Conservation (phyloP, 2,888 invertebrate genomes). For the Panopea generosa region DNA sequence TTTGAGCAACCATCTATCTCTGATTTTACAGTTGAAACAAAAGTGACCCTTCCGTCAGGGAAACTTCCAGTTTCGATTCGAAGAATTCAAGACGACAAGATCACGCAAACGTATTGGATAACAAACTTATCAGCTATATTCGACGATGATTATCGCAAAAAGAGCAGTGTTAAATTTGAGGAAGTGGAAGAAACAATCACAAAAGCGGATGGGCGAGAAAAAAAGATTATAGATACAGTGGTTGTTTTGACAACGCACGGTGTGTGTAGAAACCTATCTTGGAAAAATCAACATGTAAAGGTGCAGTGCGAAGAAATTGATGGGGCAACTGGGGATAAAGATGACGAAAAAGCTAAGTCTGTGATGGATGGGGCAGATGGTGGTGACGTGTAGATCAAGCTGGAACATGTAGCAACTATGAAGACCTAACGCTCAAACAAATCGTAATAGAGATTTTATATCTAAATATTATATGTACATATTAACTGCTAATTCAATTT, state of each 20-base stretch:
- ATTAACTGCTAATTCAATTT: too few relatives aligned
- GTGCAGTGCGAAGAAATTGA: slow-evolving; percentile 35
- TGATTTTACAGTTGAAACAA: slow-evolving; percentile 65
- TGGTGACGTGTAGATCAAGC: too few relatives aligned
- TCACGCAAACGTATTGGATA: slow-evolving; percentile 51
- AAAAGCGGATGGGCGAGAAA: slow-evolving; percentile 4
- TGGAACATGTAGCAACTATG: too few relatives aligned
- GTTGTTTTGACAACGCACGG: slow-evolving; percentile 61
- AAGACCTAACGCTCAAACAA: too few relatives aligned
- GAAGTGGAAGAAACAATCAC: slow-evolving; percentile 8
- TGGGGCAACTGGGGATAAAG: slow-evolving; percentile 4
- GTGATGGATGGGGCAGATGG: too few relatives aligned
- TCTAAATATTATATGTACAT: too few relatives aligned
- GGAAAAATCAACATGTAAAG: slow-evolving; percentile 65
- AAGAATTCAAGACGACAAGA: slow-evolving; percentile 48
- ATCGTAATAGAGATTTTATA: too few relatives aligned
- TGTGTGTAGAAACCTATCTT: slow-evolving; percentile 59
- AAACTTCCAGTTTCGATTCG: slow-evolving; percentile 60
- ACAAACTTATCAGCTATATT: slow-evolving; percentile 53
- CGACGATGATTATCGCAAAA: slow-evolving; percentile 29
- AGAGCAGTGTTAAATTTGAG: slow-evolving; percentile 13
- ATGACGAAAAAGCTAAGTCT: too few relatives aligned
- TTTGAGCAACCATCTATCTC: slow-evolving; percentile 49
- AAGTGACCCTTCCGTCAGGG: slow-evolving; percentile 54
- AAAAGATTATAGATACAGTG: slow-evolving; percentile 5